These are phyloP conservation scores for Leptinotarsa juncta DNA, from an alignment of 2,888 invertebrate genomes.

Conservation along the genomic window DNA sequence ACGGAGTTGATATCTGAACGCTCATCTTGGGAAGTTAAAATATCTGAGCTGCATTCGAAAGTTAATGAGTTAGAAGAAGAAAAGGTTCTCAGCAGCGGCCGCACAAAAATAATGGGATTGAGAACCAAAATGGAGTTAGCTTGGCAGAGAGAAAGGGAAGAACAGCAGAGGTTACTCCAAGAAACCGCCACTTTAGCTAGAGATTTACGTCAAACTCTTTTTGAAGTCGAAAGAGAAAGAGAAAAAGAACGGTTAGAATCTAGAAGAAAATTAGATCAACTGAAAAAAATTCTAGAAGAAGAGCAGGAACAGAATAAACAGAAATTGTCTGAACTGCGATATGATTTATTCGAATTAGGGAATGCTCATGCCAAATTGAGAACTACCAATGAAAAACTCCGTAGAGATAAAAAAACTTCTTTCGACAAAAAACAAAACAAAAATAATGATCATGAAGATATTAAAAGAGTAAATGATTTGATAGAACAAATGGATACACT, in stretches of 20 bases:
- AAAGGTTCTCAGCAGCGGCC: conserved; percentile 82
- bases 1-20: conserved; percentile 91
- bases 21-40: conserved; percentile 86
- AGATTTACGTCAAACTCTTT: conserved; percentile 87
- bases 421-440: conserved; percentile 72
- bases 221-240: conserved; percentile 89
- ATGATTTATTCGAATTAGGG: conserved; percentile 86
- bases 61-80: conserved; percentile 92
- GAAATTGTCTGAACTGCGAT: conserved; percentile 85
- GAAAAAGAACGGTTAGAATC: conserved; percentile 90
- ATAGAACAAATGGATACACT: conserved; percentile 81
- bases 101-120: conserved; percentile 86
- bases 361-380: conserved; percentile 93
- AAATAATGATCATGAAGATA: conserved; percentile 74
- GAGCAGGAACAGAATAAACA: conserved; percentile 90
- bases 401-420: conserved; percentile 89
- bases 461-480: conserved; percentile 77
- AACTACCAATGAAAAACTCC: conserved; percentile 90
- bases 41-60: conserved; percentile 89
- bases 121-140: conserved; percentile 90
- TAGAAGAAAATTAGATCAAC: conserved; percentile 85
- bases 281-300: conserved; percentile 86
- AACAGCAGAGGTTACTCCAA: conserved; percentile 88
- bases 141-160: conserved; percentile 94
- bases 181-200: conserved; percentile 91